Evolutionary conservation across 2,888 invertebrate genomes (phyloP).

Genomic region (Lacanobia oleracea): DNA sequence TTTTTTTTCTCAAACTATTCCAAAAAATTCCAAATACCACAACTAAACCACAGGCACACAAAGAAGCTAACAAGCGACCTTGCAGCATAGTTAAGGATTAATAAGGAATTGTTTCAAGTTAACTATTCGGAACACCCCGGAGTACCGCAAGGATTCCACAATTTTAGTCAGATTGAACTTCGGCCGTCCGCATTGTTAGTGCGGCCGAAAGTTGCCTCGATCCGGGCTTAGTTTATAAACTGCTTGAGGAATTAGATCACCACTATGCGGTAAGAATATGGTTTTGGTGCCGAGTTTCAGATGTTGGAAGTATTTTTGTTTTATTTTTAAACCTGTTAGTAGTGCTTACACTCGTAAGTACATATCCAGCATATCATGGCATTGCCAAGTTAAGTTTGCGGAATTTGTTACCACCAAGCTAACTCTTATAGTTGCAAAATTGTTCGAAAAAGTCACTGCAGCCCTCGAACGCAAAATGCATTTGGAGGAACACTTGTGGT

Average conservation of each 20-base stretch:
- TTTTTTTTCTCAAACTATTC: not conserved
- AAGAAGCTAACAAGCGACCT: conserved; percentile 54
- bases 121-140: conserved; percentile 62
- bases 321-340: too few relatives aligned
- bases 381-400: too few relatives aligned
- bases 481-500: too few relatives aligned
- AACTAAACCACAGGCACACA: conserved; percentile 8
- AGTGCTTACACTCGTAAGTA: too few relatives aligned
- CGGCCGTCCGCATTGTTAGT: conserved; percentile 61
- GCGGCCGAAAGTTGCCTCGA: conserved; percentile 55
- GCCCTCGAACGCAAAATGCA: too few relatives aligned
- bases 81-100: conserved; percentile 65
- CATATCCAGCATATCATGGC: too few relatives aligned
- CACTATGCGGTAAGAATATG: conserved; percentile 45
- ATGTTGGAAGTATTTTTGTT: not conserved
- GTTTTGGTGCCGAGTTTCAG: conserved; percentile 31
- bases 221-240: conserved; percentile 63
- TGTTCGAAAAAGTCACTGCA: too few relatives aligned
- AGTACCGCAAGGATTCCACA: conserved; percentile 63
- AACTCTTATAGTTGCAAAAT: too few relatives aligned
- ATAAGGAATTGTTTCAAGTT: conserved; percentile 64
- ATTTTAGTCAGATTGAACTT: conserved; percentile 69
- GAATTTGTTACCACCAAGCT: too few relatives aligned
- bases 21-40: not conserved
- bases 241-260: conserved; percentile 61